Base-by-base conservation (phyloP, 1,140 invertebrate species). In the Drosophila suzukii region DNA sequence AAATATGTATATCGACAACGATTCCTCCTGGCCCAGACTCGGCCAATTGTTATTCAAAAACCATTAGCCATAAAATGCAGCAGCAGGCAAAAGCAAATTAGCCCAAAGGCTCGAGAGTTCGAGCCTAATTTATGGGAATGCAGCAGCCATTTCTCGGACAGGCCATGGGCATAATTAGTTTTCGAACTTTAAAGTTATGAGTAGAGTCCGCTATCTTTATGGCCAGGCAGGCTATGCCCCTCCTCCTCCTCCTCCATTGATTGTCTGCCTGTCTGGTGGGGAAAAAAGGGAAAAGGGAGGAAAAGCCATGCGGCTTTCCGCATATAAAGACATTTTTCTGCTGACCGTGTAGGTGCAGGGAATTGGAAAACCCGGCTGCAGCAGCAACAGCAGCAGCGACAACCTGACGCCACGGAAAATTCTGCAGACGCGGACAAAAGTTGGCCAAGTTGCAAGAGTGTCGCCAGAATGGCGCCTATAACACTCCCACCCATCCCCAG, bases 171-270 rank as follows among this genome's bases (percentile, higher is more conserved):
- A 90, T 89, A 89, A 89, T 89, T 89, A 89, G 84, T 89, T 89
- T 89, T 89, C 85, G 84, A 89, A 89, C 85, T 89, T 89, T 89
- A 81, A 89, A 89, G 84, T 89, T 88, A 88, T 88, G 83, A 76
- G 65, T 68, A n/a, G 53, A 30, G 44, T 43, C 30, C 81, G 84
- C 84, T 88, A 88, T 88, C 83, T 88, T 88, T 88, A 88, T 88
- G 83, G 61, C 79, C 79, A 80, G 72, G 59, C 80, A 38, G 54
- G 51, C 50, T 39, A 13, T 24, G n/a, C 51, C 46, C 32, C 41
- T 51, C 32, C 36, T 15, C 24, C 46, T 46, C 32, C 41, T 51
- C 32, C 36, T 15, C 32, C 46, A 44, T 75, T 32, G 72, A 58
- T 43, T 59, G 47, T 38, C 60, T n/a, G 47, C 8, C 11, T 30